Conservation (phyloP, 2,888 invertebrate genomes). For the Didymodactylos carnosus region DNA sequence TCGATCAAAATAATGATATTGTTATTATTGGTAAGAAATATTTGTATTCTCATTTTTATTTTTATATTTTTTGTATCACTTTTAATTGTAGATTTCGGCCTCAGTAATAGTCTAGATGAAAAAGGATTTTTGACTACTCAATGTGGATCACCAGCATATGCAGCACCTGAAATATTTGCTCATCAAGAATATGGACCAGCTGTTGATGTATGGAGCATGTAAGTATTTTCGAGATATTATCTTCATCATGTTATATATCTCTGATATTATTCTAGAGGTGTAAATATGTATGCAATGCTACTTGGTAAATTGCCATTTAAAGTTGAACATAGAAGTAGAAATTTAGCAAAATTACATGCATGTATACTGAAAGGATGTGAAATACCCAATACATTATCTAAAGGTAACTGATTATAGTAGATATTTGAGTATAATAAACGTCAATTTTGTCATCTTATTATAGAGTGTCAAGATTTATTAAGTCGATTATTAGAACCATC, state of each 20-base stretch:
- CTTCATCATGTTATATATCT: neutral
- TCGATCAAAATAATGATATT: constrained; percentile 22
- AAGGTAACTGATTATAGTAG: constrained; percentile 17
- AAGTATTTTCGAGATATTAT: too few relatives aligned
- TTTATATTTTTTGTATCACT: neutral
- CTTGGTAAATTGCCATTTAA: constrained; percentile 24
- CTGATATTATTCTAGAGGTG: constrained; percentile 19
- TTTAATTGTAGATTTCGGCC: constrained; percentile 23
- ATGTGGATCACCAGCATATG: constrained; percentile 26
- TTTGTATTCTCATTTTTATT: too few relatives aligned
- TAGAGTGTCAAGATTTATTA: constrained; percentile 22
- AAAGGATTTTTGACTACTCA: constrained; percentile 23
- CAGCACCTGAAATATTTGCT: constrained; percentile 28
- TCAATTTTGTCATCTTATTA: neutral
- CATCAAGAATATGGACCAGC: constrained; percentile 23
- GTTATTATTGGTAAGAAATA: constrained; percentile 24
- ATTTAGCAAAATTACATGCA: constrained; percentile 22
- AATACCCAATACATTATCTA: constrained; percentile 21
- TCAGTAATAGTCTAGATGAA: constrained; percentile 23
- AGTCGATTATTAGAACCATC: constrained; percentile 20
- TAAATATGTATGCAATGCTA: constrained; percentile 26
- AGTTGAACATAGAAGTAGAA: constrained; percentile 20
- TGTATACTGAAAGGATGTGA: constrained; percentile 23
- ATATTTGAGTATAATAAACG: neutral
- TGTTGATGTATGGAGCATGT: constrained; percentile 29